phyloP scores from a whole-genome alignment of 2,797 vertebrate genomes.

The Masticophis lateralis region DNA sequence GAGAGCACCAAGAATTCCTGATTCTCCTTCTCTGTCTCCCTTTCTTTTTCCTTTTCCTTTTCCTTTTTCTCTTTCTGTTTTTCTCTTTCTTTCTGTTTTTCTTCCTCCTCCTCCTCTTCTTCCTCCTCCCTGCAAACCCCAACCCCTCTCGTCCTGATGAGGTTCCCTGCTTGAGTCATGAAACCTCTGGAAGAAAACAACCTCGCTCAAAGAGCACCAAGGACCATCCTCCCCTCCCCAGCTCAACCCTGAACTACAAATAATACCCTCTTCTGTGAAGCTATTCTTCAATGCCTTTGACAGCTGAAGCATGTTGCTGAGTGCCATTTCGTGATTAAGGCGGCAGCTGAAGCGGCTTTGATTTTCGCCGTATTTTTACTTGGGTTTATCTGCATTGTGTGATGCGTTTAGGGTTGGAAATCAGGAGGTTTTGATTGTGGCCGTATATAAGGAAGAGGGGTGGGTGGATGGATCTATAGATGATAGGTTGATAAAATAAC shows the following conservation, averaged over 20 bases:
- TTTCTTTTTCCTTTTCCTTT: too few relatives aligned
- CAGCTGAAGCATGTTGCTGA: neutral
- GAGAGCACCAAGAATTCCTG: too few relatives aligned
- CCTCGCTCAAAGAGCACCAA: too few relatives aligned
- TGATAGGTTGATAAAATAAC: neutral
- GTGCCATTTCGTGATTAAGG: neutral
- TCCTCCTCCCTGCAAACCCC: too few relatives aligned
- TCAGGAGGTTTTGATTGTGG: neutral
- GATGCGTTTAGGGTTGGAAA: neutral
- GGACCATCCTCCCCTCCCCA: too few relatives aligned
- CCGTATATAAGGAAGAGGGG: neutral
- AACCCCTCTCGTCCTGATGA: too few relatives aligned
- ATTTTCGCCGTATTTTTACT: neutral
- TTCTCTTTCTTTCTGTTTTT: too few relatives aligned
- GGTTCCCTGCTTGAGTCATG: too few relatives aligned
- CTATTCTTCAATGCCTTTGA: neutral
- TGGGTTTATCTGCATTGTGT: neutral
- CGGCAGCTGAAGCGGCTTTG: neutral
- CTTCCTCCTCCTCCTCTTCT: too few relatives aligned
- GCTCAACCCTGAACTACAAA: neutral
- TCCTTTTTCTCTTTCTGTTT: too few relatives aligned
- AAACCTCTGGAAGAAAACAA: too few relatives aligned
- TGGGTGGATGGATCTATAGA: neutral
- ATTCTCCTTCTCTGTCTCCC: too few relatives aligned
- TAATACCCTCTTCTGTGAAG: neutral